phyloP scores from a whole-genome alignment of 2,888 invertebrate genomes.

The Dascillus cervinus region DNA sequence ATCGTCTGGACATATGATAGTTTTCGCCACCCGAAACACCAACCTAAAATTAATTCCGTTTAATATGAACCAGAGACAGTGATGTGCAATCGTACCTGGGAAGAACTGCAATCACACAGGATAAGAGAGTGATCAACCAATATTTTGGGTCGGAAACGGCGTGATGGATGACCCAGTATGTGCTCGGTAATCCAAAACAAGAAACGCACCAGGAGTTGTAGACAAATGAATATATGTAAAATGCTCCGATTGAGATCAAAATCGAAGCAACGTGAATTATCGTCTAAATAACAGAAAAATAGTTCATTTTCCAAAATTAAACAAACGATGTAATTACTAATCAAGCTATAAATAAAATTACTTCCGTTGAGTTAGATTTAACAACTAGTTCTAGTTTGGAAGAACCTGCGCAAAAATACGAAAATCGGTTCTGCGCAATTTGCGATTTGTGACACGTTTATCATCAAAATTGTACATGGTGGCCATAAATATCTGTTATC shows the following conservation, averaged over 20 bases:
- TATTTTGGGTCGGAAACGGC: constrained; percentile 66
- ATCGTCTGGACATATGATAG: constrained; percentile 65
- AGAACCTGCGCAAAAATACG: too few relatives aligned
- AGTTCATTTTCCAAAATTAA: neutral
- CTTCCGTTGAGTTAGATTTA: too few relatives aligned
- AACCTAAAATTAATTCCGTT: constrained; percentile 46
- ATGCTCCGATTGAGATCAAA: constrained; percentile 68
- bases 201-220: constrained; percentile 78
- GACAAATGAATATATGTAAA: constrained; percentile 74
- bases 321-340: too few relatives aligned
- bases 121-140: constrained; percentile 74
- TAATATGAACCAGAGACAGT: neutral
- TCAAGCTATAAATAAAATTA: too few relatives aligned
- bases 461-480: too few relatives aligned
- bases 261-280: constrained; percentile 75
- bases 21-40: constrained; percentile 59
- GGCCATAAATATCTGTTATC: too few relatives aligned
- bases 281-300: constrained; percentile 55
- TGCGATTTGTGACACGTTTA: too few relatives aligned
- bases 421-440: too few relatives aligned
- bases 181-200: constrained; percentile 78
- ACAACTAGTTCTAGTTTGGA: too few relatives aligned
- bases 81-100: constrained; percentile 60
- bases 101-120: constrained; percentile 68
- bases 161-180: constrained; percentile 78